Percentiles rank a stretch among this genome's conserved stretches.
Conservation (phyloP, 2,113 vertebrate genomes). For the Gobiocypris rarus region DNA sequence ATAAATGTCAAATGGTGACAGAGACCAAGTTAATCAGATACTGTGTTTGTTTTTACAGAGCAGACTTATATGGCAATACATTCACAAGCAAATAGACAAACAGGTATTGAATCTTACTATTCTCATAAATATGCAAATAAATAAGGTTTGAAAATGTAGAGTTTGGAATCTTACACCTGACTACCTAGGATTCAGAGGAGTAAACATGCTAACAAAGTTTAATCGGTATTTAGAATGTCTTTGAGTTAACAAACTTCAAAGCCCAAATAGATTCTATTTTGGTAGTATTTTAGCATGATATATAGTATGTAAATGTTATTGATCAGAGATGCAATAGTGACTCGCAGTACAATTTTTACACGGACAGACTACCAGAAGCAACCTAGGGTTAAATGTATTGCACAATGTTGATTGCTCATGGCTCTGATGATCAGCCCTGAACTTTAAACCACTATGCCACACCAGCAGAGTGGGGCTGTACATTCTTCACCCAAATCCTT, state of each 20-base stretch:
- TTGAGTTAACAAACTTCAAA: background rate
- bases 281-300: background rate
- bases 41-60: background rate
- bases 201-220: background rate
- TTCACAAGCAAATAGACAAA: background rate
- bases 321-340: background rate
- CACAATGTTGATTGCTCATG: no score
- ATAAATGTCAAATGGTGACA: background rate
- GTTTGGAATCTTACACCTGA: background rate
- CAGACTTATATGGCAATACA: background rate
- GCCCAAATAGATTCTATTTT: background rate
- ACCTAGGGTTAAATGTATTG: no score
- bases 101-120: background rate
- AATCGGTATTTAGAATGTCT: background rate
- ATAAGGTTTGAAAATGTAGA: background rate
- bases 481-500: background rate
- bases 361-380: background rate
- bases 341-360: background rate
- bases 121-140: background rate
- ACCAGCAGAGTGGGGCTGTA: no score
- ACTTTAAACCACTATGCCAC: background rate
- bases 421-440: background rate
- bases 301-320: background rate
- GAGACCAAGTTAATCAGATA: background rate
- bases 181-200: background rate